These are phyloP conservation scores for Podocnemis expansa DNA, from an alignment of 2,113 vertebrate genomes.

Conservation along the genomic window DNA sequence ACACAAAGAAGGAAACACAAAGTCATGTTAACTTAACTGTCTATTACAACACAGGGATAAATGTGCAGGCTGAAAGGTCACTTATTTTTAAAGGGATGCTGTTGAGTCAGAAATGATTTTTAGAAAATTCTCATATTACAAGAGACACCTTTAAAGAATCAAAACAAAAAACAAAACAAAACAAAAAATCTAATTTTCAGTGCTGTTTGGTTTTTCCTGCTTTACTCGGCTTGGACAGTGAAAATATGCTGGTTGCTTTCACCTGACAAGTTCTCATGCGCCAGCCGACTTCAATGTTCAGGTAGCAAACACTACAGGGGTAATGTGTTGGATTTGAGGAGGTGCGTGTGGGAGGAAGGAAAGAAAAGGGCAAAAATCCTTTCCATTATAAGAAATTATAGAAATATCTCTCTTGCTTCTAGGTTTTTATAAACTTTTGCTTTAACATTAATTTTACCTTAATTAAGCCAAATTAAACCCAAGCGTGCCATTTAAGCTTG, in stretches of 20 bases:
- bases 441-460: background rate
- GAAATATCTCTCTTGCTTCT: background rate
- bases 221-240: background rate
- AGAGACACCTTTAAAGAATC: background rate
- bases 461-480: background rate
- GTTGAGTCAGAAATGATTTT: conserved; percentile 38
- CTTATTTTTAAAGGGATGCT: conserved; percentile 25
- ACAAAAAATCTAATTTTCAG: background rate
- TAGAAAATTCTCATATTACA: background rate
- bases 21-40: conserved; percentile 25
- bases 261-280: accelerated
- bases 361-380: background rate
- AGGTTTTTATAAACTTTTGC: background rate
- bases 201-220: background rate
- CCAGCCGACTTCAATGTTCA: accelerated
- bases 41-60: background rate
- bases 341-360: background rate
- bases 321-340: background rate
- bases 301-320: background rate
- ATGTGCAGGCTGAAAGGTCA: background rate
- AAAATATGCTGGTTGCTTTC: background rate
- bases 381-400: accelerated
- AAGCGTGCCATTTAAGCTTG: background rate
- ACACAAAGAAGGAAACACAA: background rate
- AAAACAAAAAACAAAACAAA: background rate